phyloP scores from a whole-genome alignment of 2,113 vertebrate species.

The Etheostoma cragini region DNA sequence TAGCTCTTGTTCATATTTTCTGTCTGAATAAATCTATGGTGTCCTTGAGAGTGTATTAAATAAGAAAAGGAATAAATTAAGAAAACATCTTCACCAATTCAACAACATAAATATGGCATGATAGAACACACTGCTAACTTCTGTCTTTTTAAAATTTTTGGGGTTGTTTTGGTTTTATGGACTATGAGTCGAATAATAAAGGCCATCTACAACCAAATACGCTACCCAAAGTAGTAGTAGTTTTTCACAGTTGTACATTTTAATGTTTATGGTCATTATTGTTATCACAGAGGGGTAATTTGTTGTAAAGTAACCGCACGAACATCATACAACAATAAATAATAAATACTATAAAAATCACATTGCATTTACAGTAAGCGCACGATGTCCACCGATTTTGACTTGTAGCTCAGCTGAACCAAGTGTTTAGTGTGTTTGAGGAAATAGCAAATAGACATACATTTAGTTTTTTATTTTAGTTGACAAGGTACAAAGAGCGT shows the following conservation, averaged over 20 bases:
- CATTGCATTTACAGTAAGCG: neutral
- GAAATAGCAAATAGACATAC: neutral
- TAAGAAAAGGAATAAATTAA: neutral
- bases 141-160: too few species aligned
- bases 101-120: neutral
- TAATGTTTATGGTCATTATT: too few species aligned
- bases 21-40: neutral
- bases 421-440: neutral
- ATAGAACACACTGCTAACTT: neutral
- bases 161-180: too few species aligned
- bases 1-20: neutral
- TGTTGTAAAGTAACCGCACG: too few species aligned
- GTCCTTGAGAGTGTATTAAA: neutral
- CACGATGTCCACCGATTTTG: neutral
- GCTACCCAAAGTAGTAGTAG: too few species aligned
- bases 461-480: neutral
- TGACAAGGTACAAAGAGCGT: neutral
- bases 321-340: too few species aligned
- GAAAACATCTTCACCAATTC: neutral
- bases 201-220: neutral
- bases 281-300: too few species aligned
- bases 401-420: neutral
- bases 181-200: too few species aligned
- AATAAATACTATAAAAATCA: too few species aligned
- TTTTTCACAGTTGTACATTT: conserved; percentile 10